A percentile compares a stretch with the other conserved stretches of the same genome.
These are phyloP conservation scores for Artibeus jamaicensis DNA, from an alignment of 2,797 vertebrate species.

Conservation along the genomic window DNA sequence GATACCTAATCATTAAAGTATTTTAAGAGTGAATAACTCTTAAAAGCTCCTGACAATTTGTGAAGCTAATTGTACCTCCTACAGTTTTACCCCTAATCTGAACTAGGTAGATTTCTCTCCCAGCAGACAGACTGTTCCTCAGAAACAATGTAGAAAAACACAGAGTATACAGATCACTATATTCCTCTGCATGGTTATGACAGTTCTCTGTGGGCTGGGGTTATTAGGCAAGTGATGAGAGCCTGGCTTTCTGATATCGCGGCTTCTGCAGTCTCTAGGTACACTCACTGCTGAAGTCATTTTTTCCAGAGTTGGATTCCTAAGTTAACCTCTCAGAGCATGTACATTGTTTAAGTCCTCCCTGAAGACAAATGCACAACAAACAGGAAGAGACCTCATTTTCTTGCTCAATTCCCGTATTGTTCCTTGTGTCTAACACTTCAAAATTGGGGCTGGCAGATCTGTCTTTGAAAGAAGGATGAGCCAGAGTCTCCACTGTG, in stretches of 20 bases:
- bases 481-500: background rate
- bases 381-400: background rate
- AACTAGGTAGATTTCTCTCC: background rate
- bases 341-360: background rate
- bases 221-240: background rate
- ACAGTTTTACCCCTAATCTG: background rate
- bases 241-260: background rate
- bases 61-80: background rate
- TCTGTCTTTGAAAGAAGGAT: constrained; percentile 65
- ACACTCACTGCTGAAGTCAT: background rate
- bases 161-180: background rate
- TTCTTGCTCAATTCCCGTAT: background rate
- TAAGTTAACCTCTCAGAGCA: background rate
- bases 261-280: background rate
- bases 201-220: background rate
- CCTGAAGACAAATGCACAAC: background rate
- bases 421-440: background rate
- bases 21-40: background rate
- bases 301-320: background rate
- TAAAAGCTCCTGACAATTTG: background rate
- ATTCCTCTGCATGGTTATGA: background rate
- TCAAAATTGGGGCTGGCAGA: background rate
- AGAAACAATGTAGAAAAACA: background rate
- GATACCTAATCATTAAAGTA: constrained; percentile 28
- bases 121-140: background rate